Percentiles rank a stretch among this genome's conserved stretches.
Conservation (phyloP, 2,797 vertebrate species). For the Choloepus didactylus region DNA sequence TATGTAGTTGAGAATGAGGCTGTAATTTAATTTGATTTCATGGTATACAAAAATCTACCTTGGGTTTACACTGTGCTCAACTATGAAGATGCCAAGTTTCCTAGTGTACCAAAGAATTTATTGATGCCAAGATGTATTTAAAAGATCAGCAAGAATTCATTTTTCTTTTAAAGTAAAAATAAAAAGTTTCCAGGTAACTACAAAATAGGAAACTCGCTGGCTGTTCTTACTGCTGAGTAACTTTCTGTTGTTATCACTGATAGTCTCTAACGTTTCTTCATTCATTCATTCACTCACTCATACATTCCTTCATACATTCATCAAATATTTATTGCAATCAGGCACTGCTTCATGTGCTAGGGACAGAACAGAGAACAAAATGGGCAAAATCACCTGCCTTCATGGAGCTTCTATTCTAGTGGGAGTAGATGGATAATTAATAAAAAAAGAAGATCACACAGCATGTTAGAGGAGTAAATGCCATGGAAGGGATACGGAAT, state of each 20-base stretch:
- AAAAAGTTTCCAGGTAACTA: not conserved
- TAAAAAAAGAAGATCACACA: not conserved
- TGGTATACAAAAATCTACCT: not conserved
- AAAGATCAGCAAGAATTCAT: not conserved
- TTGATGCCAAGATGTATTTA: not conserved
- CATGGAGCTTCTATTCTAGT: not conserved
- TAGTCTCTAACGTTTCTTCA: not conserved
- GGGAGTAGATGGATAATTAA: not conserved
- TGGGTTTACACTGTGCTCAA: not conserved
- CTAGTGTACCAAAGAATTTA: not conserved
- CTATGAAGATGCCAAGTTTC: not conserved
- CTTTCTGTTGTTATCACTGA: not conserved
- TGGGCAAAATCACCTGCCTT: not conserved
- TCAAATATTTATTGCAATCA: not conserved
- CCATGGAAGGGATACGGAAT: not conserved
- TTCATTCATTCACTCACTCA: not conserved
- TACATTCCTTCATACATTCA: not conserved
- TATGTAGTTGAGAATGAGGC: not conserved
- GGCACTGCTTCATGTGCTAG: not conserved
- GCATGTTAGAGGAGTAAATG: not conserved
- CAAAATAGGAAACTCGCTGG: not conserved
- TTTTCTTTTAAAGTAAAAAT: constrained; percentile 9
- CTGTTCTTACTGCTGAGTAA: not conserved
- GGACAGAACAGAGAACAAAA: not conserved
- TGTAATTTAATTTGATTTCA: not conserved